phyloP scores from a whole-genome alignment of 2,888 invertebrate species.

The Synergus itoensis region DNA sequence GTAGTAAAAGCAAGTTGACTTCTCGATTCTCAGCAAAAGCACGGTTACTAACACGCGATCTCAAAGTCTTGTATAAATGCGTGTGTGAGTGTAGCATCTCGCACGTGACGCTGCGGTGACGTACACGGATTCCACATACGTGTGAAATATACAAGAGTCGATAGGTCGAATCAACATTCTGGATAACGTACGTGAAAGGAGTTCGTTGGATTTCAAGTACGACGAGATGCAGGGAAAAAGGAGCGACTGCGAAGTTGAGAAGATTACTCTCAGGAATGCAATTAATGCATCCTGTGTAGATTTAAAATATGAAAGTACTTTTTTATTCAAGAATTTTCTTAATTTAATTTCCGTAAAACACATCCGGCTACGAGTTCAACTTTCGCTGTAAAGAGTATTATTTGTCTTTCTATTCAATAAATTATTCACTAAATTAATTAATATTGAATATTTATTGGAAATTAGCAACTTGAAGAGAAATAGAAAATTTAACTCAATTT shows the following conservation, averaged over 20 bases:
- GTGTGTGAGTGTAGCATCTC: background rate
- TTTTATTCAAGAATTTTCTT: background rate
- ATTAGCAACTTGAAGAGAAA: background rate
- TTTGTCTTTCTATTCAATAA: background rate
- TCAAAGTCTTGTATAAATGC: background rate
- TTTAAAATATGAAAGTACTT: constrained; percentile 4
- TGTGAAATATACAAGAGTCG: constrained; percentile 18
- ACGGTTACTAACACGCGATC: background rate
- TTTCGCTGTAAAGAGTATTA: no score
- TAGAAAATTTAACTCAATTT: background rate
- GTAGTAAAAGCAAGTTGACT: background rate
- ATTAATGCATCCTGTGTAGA: constrained; percentile 13
- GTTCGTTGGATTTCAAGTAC: constrained; percentile 32
- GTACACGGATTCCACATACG: background rate
- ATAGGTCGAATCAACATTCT: constrained; percentile 21
- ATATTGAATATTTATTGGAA: background rate
- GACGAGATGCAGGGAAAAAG: constrained; percentile 12
- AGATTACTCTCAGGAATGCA: constrained; percentile 21
- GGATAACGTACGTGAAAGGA: constrained; percentile 27
- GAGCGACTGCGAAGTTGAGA: constrained; percentile 28
- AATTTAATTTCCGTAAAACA: background rate
- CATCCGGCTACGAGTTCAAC: background rate
- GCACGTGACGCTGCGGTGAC: constrained; percentile 17
- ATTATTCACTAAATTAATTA: background rate
- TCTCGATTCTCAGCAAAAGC: background rate